Conservation (phyloP, 2,888 invertebrate species). For the Drosophila neutralis region DNA sequence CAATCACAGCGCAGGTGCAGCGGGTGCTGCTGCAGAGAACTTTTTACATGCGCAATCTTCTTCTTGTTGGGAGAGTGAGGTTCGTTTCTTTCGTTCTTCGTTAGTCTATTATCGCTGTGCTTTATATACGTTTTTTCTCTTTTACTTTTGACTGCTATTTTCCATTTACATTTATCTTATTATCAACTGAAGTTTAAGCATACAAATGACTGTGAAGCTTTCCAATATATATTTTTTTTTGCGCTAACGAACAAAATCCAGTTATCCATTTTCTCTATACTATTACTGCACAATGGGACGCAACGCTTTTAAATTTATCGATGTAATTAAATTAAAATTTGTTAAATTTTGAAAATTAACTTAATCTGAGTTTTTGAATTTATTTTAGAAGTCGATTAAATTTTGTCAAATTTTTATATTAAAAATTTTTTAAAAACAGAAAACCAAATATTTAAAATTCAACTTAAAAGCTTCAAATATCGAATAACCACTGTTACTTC, state of each 20-base stretch:
- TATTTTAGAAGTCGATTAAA: no score
- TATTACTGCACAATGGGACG: neutral
- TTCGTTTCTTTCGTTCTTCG: no score
- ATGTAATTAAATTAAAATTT: neutral
- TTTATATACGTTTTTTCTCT: neutral
- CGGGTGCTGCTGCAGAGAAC: neutral
- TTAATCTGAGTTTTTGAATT: no score
- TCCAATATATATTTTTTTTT: conserved; percentile 28
- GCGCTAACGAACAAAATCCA: conserved; percentile 18
- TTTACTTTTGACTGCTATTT: neutral
- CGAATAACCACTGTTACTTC: neutral
- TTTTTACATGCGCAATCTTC: neutral
- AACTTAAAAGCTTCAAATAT: neutral
- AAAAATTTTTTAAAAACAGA: no score
- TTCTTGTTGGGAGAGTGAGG: neutral
- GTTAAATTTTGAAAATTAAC: neutral
- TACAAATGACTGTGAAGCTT: conserved; percentile 30
- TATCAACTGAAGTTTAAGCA: conserved; percentile 9
- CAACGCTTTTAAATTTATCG: neutral
- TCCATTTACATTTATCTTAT: neutral
- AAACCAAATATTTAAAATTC: neutral
- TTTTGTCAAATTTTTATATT: no score
- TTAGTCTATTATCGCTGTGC: neutral
- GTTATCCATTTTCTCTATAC: conserved; percentile 39
- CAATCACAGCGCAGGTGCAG: conserved; percentile 8